These are phyloP conservation scores for Dicaeum eximium DNA, from an alignment of 2,113 vertebrate genomes.

Conservation along the genomic window DNA sequence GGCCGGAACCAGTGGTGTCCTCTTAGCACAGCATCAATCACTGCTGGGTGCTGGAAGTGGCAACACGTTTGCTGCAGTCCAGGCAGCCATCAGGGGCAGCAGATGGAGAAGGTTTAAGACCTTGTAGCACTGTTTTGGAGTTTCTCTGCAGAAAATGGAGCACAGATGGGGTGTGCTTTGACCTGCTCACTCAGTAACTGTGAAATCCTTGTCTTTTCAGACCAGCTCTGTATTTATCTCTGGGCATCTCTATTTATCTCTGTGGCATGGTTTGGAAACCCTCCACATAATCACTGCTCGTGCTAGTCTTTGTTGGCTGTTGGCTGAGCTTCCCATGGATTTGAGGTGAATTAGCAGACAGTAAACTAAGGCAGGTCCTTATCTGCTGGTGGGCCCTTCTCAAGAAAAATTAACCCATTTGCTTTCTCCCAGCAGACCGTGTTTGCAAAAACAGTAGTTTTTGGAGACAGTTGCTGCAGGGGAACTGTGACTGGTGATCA, in stretches of 20 bases:
- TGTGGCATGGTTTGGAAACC: neutral
- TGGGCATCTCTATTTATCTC: neutral
- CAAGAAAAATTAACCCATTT: neutral
- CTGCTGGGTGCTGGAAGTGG: conserved; percentile 23
- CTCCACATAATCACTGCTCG: accelerated
- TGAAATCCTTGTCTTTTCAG: neutral
- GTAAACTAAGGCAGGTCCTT: neutral
- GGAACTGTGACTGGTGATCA: neutral
- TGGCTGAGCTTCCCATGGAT: neutral
- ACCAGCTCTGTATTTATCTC: neutral
- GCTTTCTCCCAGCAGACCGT: neutral
- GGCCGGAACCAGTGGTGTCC: conserved; percentile 40
- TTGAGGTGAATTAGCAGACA: neutral
- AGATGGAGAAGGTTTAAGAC: conserved; percentile 20
- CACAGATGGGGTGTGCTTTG: neutral
- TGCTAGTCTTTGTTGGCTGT: neutral
- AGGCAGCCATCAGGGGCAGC: neutral
- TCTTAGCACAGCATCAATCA: conserved; percentile 23
- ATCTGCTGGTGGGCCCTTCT: neutral
- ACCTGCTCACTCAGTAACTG: conserved; percentile 6
- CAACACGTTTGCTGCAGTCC: neutral
- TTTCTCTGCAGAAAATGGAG: neutral
- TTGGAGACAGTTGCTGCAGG: neutral
- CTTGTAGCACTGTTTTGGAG: neutral
- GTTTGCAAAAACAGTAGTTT: neutral